Percentiles rank a stretch among this genome's conserved stretches.
Conservation (phyloP, 2,888 invertebrate species). For the Pharmacophagus antenor region DNA sequence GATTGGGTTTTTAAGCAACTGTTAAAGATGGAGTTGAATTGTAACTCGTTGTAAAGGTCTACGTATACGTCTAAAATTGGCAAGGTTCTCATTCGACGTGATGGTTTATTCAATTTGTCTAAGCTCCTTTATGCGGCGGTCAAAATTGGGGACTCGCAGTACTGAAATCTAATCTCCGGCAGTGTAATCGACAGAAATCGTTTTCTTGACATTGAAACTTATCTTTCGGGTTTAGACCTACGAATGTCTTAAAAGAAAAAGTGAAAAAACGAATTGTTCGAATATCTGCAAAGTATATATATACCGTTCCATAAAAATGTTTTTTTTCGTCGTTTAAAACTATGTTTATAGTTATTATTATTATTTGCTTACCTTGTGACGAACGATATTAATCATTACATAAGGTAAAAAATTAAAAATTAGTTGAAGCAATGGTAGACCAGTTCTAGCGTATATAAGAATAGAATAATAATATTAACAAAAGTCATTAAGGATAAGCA, state of each 20-base stretch:
- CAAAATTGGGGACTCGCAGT: conserved; percentile 21
- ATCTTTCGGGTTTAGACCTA: conserved; percentile 1
- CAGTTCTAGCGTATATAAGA: no score
- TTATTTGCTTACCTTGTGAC: no score
- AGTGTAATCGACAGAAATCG: conserved; percentile 29
- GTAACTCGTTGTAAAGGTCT: not conserved
- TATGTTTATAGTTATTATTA: no score
- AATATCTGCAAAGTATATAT: no score
- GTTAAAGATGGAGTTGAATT: not conserved
- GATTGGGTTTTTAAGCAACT: not conserved
- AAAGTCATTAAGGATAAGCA: no score
- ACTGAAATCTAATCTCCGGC: conserved; percentile 27
- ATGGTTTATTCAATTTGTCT: conserved; percentile 37
- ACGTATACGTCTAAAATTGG: not conserved
- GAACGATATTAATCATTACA: no score
- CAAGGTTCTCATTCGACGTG: conserved; percentile 9
- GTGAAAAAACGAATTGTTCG: not conserved
- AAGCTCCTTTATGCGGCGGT: conserved; percentile 35
- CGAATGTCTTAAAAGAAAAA: not conserved
- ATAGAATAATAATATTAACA: no score
- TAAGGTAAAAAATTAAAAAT: no score
- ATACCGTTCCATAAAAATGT: no score
- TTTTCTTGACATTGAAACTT: conserved; percentile 26
- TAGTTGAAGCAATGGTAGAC: no score
- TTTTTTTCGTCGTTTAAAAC: no score